Percentiles rank a stretch among this genome's conserved stretches.
These are phyloP conservation scores for Capra hircus DNA, from an alignment of 2,113 vertebrate genomes.

Conservation along the genomic window DNA sequence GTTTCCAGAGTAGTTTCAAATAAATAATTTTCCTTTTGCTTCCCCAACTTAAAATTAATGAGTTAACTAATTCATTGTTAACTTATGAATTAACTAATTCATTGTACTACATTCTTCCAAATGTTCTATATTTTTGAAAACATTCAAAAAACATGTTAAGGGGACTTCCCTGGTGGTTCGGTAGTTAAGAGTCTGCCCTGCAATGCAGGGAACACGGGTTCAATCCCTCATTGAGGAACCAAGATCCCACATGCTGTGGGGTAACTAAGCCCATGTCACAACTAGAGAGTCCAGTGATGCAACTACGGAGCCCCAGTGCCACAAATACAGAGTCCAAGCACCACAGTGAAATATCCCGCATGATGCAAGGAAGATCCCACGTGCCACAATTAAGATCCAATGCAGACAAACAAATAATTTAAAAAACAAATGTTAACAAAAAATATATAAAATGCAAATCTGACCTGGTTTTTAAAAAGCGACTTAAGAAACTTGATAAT, in stretches of 20 bases:
- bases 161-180: neutral
- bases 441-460: constrained; percentile 26
- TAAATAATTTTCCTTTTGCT: neutral
- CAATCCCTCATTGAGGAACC: neutral
- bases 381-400: neutral
- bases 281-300: neutral
- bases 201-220: neutral
- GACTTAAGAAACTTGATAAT: neutral
- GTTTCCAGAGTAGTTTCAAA: constrained; percentile 15
- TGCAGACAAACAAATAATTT: neutral
- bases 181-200: neutral
- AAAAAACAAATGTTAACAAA: neutral
- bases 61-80: neutral
- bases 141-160: neutral
- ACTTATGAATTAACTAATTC: neutral
- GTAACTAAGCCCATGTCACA: neutral
- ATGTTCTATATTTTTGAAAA: neutral
- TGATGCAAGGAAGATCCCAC: neutral
- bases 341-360: fast-evolving
- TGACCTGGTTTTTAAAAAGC: neutral
- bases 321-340: neutral
- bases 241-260: neutral
- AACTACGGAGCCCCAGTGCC: neutral
- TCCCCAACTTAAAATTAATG: neutral
- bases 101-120: neutral